A percentile compares a stretch with the other conserved stretches of the same genome.
These are phyloP conservation scores for Phocoena phocoena DNA, from an alignment of 2,113 vertebrate species.

Conservation along the genomic window DNA sequence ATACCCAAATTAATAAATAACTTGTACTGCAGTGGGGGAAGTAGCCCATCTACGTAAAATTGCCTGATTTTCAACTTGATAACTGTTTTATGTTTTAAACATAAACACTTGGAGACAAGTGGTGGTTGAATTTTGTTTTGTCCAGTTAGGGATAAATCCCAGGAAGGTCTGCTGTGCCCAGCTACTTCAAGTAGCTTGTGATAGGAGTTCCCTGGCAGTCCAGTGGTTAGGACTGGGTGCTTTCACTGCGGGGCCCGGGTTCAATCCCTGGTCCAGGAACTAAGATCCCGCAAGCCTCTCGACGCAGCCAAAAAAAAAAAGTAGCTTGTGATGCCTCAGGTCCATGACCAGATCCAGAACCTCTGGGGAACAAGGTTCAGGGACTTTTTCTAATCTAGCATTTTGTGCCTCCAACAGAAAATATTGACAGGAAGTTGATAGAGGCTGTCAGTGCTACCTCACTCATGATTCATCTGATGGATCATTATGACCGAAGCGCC, in stretches of 20 bases:
- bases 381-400: neutral
- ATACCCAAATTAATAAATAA: neutral
- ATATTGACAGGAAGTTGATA: neutral
- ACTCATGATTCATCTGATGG: neutral
- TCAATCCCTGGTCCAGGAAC: neutral
- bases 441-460: neutral
- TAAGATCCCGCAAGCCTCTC: neutral
- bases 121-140: neutral
- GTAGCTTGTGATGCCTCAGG: neutral
- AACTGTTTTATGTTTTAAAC: neutral
- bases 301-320: neutral
- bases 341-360: neutral
- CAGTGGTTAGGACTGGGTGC: neutral
- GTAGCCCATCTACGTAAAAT: neutral
- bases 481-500: neutral
- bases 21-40: neutral
- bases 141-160: too few relatives aligned
- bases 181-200: neutral
- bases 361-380: neutral
- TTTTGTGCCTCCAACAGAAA: neutral
- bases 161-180: neutral
- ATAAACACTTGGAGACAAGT: neutral
- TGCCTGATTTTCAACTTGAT: neutral
- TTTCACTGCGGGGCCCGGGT: neutral
- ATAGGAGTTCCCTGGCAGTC: neutral